phyloP scores from a whole-genome alignment of 2,888 invertebrate species.

The Andrena marginata region DNA sequence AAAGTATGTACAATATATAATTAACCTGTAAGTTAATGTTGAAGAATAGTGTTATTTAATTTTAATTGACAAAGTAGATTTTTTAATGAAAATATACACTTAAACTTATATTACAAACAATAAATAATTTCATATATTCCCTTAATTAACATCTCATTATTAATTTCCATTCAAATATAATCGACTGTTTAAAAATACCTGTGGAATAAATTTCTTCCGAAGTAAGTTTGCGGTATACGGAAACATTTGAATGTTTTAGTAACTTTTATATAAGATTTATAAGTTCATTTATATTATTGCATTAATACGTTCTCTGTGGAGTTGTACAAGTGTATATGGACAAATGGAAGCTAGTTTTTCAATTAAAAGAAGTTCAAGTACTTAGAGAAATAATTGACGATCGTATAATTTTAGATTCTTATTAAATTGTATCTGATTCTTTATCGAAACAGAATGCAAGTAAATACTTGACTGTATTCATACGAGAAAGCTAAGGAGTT shows the following conservation, averaged over 20 bases:
- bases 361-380: conserved; percentile 8
- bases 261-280: conserved; percentile 24
- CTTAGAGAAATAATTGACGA: conserved; percentile 16
- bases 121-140: conserved; percentile 24
- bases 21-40: conserved; percentile 41
- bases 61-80: conserved; percentile 20
- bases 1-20: conserved; percentile 56
- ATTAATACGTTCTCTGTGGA: conserved; percentile 65
- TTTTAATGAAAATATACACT: conserved; percentile 17
- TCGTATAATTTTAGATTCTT: conserved; percentile 18
- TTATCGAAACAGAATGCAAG: conserved; percentile 28
- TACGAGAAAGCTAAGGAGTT: conserved; percentile 44
- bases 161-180: conserved; percentile 5
- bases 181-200: background rate
- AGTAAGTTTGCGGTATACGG: background rate
- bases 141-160: conserved; percentile 23
- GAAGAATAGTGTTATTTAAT: conserved; percentile 21
- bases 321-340: conserved; percentile 3
- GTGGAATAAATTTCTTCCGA: conserved; percentile 14
- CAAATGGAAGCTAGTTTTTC: conserved; percentile 26
- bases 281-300: conserved; percentile 38
- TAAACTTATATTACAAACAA: conserved; percentile 5
- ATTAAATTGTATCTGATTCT: conserved; percentile 21
- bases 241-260: conserved; percentile 9
- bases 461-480: conserved; percentile 40